Base-by-base conservation (phyloP, 2,797 vertebrate genomes). In the Octomys mimax region DNA sequence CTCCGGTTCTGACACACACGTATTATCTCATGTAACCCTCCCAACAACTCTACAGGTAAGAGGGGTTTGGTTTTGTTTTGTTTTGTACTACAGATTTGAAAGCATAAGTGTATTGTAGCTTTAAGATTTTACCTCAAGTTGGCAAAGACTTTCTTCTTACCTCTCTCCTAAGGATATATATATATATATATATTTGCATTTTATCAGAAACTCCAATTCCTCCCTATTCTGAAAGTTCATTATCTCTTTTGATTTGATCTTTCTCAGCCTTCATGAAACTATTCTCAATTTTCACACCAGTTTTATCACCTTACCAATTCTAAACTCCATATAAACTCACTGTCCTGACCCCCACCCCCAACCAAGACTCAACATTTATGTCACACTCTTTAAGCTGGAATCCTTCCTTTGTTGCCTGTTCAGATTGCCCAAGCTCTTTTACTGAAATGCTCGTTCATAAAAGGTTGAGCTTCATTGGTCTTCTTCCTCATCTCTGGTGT, bases 301-400 rank as follows among this genome's bases (percentile, higher is more conserved):
- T 61, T 6, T 59, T 49, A 77, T 49, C 36, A 49, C 21, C 33
- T 84, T 24, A 75, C n/a, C 80, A 81, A 54, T 19, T 66, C n/a
- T 66, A 90, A 85, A 61, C 28, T 33, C 62, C 5, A 66, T 11
- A 75, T 24, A 81, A 80, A 59, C 22, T 42, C 49, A 66, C 46
- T 54, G 39, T n/a, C 61, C 77, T 59, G 66, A 75, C 31, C 18
- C 16, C 33, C n/a, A n/a, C 33, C 18, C 59, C 64, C 36, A 64
- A 9, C 26, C 21, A 36, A n/a, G 33, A 59, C n/a, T 26, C 46
- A 49, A 19, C 8, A 36, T 42, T 62, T n/a, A 87, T 5, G 66
- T 36, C 89, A 95, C 31, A 92, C 21, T 88, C 78, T 66, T 57
- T 33, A 90, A 73, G 13, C 42, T 31, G 86, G 71, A 39, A 82